These are phyloP conservation scores for Monarcha castaneiventris DNA, from an alignment of 2,113 vertebrate species.

Conservation along the genomic window DNA sequence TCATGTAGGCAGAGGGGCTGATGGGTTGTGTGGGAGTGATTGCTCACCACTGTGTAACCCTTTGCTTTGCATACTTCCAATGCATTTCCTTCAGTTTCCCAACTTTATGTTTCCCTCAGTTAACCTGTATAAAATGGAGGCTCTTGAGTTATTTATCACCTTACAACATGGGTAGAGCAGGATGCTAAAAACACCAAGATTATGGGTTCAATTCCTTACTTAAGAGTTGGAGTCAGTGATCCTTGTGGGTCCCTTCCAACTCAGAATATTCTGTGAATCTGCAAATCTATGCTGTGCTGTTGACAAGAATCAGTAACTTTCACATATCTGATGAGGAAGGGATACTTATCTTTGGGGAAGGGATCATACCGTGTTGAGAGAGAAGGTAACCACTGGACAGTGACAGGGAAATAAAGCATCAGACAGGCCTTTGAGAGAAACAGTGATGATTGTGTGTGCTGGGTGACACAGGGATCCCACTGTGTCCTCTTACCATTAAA, in stretches of 20 bases:
- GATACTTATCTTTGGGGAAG: background rate
- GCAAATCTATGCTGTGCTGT: accelerated
- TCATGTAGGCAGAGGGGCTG: accelerated
- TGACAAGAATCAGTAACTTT: background rate
- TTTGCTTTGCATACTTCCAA: background rate
- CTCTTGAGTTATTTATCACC: background rate
- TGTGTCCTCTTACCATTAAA: accelerated
- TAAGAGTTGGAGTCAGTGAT: background rate
- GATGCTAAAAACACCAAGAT: background rate
- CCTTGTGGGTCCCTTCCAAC: background rate
- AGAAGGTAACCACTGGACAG: background rate
- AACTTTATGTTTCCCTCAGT: background rate
- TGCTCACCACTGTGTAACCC: background rate
- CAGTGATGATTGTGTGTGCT: accelerated
- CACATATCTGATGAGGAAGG: background rate
- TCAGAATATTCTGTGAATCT: background rate
- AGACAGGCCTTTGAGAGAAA: background rate
- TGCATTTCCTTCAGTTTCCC: background rate
- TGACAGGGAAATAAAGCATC: background rate
- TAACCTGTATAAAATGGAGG: background rate
- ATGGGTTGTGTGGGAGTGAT: background rate
- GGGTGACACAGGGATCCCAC: background rate
- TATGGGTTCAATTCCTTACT: background rate
- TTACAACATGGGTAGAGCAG: background rate
- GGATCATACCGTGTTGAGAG: accelerated